Evolutionary conservation across 2,797 vertebrate genomes (phyloP).

Genomic region (Echiichthys vipera): DNA sequence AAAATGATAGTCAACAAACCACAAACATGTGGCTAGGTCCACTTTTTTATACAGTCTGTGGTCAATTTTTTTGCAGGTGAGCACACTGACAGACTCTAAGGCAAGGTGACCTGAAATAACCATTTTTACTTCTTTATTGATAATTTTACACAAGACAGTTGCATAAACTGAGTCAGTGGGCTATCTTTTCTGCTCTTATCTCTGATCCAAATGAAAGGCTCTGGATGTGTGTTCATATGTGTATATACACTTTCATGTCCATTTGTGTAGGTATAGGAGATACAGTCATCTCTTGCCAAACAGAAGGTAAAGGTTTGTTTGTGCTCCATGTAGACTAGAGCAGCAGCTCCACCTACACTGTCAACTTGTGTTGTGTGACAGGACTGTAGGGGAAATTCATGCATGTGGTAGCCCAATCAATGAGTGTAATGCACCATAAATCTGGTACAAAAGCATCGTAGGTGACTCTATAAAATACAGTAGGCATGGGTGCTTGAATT

Average conservation of each 20-base stretch:
- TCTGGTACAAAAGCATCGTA: conserved; percentile 33
- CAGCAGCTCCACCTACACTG: conserved; percentile 7
- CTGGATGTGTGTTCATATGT: conserved; percentile 10
- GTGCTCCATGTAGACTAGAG: conserved; percentile 23
- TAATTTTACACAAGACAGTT: conserved; percentile 1
- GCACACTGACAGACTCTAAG: not conserved
- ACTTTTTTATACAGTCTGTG: too few relatives aligned
- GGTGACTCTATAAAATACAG: conserved; percentile 54
- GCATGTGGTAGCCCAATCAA: conserved; percentile 18
- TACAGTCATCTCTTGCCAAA: conserved; percentile 34
- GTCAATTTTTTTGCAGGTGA: too few relatives aligned
- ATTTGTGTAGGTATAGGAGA: not conserved
- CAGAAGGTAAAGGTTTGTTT: conserved; percentile 41
- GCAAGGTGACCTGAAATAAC: conserved; percentile 16
- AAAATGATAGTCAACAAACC: too few relatives aligned
- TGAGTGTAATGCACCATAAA: conserved; percentile 28
- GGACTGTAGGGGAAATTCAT: conserved; percentile 20
- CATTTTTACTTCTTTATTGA: conserved; percentile 12
- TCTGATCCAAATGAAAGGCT: not conserved
- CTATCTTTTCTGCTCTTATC: not conserved
- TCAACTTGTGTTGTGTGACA: conserved; percentile 47
- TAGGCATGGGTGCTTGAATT: conserved; percentile 31
- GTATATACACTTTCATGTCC: not conserved
- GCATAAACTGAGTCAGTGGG: not conserved
- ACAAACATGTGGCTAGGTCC: too few relatives aligned